Percentiles rank a stretch among this genome's conserved stretches.
Evolutionary conservation across 2,888 invertebrate species (phyloP).

Genomic region (Drosophila hawaiiensis): DNA sequence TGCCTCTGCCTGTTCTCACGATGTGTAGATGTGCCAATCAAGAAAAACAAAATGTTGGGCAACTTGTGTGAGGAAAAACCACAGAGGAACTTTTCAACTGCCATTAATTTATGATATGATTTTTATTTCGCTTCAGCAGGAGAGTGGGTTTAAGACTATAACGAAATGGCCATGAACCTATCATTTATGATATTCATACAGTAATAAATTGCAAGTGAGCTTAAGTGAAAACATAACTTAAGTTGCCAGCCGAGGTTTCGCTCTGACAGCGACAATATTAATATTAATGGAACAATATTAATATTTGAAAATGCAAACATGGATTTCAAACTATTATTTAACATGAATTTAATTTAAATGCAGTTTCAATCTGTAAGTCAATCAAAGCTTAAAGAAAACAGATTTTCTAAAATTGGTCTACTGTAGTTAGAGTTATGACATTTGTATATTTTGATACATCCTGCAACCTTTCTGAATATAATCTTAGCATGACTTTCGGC

Average conservation of each 20-base stretch:
- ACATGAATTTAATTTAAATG: neutral
- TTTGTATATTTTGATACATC: too few species aligned
- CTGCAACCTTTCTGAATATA: too few species aligned
- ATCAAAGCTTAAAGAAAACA: neutral
- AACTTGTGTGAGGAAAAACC: neutral
- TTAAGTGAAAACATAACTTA: neutral
- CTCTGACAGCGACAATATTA: neutral
- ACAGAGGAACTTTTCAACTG: neutral
- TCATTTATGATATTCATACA: neutral
- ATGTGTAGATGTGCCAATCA: conserved; percentile 11
- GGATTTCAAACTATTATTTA: neutral
- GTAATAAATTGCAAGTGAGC: neutral
- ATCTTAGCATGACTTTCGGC: too few species aligned
- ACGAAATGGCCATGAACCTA: neutral
- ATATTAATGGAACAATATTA: neutral
- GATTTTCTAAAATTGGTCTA: neutral
- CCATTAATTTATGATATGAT: conserved; percentile 20
- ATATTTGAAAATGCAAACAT: neutral
- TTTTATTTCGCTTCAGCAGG: neutral
- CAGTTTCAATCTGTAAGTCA: neutral
- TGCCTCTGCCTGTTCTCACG: neutral
- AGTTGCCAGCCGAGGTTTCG: neutral
- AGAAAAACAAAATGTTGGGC: neutral
- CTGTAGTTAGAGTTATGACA: neutral
- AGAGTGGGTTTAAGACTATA: neutral